Conservation (phyloP, 2,113 vertebrate species). For the rat (Rattus norvegicus) region DNA sequence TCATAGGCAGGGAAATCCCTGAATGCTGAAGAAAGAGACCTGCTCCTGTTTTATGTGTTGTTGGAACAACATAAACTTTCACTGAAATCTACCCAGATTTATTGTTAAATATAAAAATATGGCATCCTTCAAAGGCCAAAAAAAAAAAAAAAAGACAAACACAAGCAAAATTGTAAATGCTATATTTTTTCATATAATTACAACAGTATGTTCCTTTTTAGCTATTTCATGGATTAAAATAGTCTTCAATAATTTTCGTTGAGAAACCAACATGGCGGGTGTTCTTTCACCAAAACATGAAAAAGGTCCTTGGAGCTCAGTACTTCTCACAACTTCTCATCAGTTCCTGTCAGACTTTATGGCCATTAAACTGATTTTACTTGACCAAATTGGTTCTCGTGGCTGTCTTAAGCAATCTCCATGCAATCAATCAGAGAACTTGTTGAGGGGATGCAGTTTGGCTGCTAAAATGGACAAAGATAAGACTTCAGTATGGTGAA, state of each 20-base stretch:
- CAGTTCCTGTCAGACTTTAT: neutral
- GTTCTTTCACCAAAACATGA: no score
- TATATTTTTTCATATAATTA: neutral
- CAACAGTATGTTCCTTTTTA: neutral
- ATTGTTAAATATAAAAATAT: neutral
- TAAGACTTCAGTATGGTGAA: neutral
- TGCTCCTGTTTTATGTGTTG: neutral
- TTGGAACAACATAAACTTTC: neutral
- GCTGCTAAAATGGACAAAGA: neutral
- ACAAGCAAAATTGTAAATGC: neutral
- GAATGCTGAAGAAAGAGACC: neutral
- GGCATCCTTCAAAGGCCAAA: neutral
- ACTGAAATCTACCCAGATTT: neutral
- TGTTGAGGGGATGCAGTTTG: neutral
- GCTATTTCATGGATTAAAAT: neutral
- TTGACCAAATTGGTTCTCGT: neutral
- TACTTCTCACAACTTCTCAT: neutral
- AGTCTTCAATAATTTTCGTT: neutral
- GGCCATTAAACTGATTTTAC: neutral
- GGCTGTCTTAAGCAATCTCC: neutral
- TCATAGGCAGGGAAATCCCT: neutral
- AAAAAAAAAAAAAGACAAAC: neutral
- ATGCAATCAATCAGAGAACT: neutral
- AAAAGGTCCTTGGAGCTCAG: fast-evolving
- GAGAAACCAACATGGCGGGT: no score